phyloP scores from a whole-genome alignment of 1,140 invertebrate species.

The Solenopsis fugax region DNA sequence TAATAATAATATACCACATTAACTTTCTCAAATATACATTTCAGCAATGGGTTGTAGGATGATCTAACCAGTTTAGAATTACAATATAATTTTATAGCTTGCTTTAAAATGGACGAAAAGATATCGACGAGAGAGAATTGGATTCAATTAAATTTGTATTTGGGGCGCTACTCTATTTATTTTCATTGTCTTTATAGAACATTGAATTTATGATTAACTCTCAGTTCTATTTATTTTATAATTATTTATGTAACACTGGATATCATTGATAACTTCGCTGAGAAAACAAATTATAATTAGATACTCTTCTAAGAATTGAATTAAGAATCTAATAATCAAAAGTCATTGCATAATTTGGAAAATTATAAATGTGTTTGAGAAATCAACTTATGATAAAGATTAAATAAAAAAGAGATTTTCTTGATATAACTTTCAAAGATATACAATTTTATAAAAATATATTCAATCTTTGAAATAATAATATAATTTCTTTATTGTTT shows the following conservation, averaged over 20 bases:
- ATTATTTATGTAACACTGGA: not conserved
- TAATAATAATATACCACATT: conserved; percentile 23
- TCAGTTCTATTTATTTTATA: not conserved
- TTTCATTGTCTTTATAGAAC: not conserved
- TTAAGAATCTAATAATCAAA: not conserved
- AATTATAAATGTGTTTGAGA: not conserved
- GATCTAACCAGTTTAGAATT: not conserved
- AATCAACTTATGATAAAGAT: not conserved
- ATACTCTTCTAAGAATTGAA: not conserved
- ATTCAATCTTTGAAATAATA: not conserved
- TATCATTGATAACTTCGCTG: not conserved
- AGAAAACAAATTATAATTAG: not conserved
- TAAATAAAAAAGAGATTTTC: not conserved
- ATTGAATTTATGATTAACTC: conserved; percentile 15
- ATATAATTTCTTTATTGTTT: not conserved
- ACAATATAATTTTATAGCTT: not conserved
- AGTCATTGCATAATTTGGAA: not conserved
- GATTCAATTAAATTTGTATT: conserved; percentile 31
- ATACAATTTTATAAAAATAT: not conserved
- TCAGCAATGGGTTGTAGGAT: not conserved
- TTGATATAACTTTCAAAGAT: not conserved
- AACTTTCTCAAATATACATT: conserved; percentile 35
- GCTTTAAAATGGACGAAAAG: conserved; percentile 31
- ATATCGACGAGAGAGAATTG: not conserved
- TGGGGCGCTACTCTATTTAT: not conserved